phyloP scores from a whole-genome alignment of 1,140 invertebrate species.

The Anoplophora glabripennis region DNA sequence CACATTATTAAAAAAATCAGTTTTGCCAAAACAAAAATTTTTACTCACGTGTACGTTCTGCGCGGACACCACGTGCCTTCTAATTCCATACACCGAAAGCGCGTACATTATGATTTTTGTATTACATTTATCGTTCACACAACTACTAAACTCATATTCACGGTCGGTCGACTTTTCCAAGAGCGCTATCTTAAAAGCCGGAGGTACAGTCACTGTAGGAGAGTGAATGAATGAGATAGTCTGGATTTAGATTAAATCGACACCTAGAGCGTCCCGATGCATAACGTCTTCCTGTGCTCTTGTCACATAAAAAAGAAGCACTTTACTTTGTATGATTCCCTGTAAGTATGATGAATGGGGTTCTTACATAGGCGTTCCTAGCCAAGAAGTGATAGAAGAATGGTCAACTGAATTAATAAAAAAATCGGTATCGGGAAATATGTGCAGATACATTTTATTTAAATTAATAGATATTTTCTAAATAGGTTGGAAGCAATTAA shows the following conservation, averaged over 20 bases:
- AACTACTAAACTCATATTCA: not conserved
- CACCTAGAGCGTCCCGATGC: conserved; percentile 22
- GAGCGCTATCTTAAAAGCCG: not conserved
- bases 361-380: too few species aligned
- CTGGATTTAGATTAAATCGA: conserved; percentile 31
- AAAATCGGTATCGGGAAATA: too few species aligned
- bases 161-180: not conserved
- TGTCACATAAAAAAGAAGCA: not conserved
- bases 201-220: conserved; percentile 10
- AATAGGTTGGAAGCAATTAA: too few species aligned
- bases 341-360: too few species aligned
- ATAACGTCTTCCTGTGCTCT: conserved; percentile 26
- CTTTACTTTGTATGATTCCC: too few species aligned
- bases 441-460: too few species aligned
- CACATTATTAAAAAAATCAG: too few species aligned
- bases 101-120: conserved; percentile 8
- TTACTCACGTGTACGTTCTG: conserved; percentile 32
- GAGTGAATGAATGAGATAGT: not conserved
- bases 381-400: too few species aligned
- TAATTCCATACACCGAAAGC: conserved; percentile 4
- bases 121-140: not conserved
- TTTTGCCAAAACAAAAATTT: too few species aligned
- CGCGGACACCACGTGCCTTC: conserved; percentile 18
- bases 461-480: too few species aligned
- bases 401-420: too few species aligned